These are phyloP conservation scores for Drosophila kohkoa DNA, from an alignment of 1,140 invertebrate genomes.

Conservation along the genomic window DNA sequence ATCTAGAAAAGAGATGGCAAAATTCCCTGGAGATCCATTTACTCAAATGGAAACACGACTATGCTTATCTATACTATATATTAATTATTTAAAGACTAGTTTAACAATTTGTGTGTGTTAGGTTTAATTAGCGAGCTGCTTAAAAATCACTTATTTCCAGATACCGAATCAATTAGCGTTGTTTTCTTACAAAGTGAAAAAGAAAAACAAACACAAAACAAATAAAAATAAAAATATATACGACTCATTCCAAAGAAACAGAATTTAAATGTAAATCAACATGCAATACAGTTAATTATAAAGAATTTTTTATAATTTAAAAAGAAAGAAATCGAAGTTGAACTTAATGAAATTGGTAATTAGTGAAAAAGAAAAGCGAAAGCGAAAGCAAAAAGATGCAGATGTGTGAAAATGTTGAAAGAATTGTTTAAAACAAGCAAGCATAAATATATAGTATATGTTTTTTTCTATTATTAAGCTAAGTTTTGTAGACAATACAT, in stretches of 20 bases:
- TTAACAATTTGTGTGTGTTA: constrained; percentile 1
- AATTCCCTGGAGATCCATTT: not conserved
- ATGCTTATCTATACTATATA: not conserved
- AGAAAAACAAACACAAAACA: constrained; percentile 27
- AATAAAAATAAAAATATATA: constrained; percentile 70
- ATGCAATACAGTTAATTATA: constrained; percentile 38
- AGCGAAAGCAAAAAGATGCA: not conserved
- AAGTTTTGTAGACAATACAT: constrained; percentile 49
- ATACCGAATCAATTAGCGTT: constrained; percentile 20
- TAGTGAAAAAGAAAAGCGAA: constrained; percentile 3
- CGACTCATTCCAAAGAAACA: constrained; percentile 84
- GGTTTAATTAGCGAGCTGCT: constrained; percentile 50
- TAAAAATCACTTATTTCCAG: constrained; percentile 78
- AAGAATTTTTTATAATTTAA: constrained; percentile 20
- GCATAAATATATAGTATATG: constrained; percentile 43
- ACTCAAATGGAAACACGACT: constrained; percentile 2
- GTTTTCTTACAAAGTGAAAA: constrained; percentile 13
- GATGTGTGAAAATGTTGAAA: constrained; percentile 19
- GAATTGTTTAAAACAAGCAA: constrained; percentile 35
- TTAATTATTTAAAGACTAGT: constrained; percentile 8
- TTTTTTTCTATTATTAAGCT: constrained; percentile 35
- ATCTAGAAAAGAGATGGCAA: not conserved
- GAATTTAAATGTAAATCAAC: constrained; percentile 73
- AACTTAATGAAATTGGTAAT: constrained; percentile 40
- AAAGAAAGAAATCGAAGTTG: not conserved